Conservation (phyloP, 1,140 invertebrate genomes). For the Drosophila mauritiana region DNA sequence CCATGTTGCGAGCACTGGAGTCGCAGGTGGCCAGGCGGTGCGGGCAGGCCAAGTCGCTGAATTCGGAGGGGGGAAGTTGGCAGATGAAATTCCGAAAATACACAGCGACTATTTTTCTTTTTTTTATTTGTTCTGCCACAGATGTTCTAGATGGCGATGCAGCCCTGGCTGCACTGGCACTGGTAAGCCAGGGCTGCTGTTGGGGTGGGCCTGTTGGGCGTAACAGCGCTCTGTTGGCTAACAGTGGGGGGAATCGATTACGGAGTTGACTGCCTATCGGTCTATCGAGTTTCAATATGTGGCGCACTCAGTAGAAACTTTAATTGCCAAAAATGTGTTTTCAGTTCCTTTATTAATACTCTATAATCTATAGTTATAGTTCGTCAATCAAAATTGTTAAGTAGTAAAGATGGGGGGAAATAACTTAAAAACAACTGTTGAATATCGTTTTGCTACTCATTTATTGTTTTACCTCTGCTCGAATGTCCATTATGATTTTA, state of each 20-base stretch:
- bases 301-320: background rate
- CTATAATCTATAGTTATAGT: no score
- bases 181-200: background rate
- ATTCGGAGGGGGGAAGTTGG: background rate
- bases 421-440: no score
- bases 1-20: conserved; percentile 39
- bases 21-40: background rate
- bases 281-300: background rate
- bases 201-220: background rate
- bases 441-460: no score
- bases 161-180: conserved; percentile 1
- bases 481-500: conserved; percentile 17
- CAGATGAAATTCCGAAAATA: background rate
- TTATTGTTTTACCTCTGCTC: conserved; percentile 7
- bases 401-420: no score
- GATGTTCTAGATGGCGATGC: conserved; percentile 1
- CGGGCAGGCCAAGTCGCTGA: background rate
- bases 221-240: background rate
- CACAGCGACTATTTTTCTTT: background rate
- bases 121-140: conserved; percentile 4
- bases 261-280: background rate
- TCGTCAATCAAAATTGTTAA: background rate
- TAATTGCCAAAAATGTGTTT: background rate
- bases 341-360: background rate
- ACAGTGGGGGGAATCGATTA: background rate